Evolutionary conservation across 2,113 vertebrate species (phyloP).

Genomic region (Tricholaema leucomelas): DNA sequence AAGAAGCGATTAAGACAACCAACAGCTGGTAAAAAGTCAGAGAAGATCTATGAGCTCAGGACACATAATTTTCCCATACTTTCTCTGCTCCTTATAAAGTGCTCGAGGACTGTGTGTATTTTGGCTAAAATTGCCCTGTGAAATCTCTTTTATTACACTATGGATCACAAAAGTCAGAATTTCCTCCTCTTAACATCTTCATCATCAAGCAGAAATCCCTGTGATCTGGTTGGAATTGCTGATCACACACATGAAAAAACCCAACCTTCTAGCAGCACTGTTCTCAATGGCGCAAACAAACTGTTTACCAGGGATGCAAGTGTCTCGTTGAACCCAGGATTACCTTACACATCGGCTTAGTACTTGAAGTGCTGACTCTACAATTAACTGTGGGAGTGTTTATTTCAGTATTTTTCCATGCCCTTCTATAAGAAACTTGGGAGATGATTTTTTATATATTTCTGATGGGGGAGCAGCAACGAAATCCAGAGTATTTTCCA

Average conservation of each 20-base stretch:
- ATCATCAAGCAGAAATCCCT: neutral
- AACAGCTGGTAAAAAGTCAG: neutral
- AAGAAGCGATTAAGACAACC: neutral
- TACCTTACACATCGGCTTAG: neutral
- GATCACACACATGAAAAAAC: neutral
- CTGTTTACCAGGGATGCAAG: neutral
- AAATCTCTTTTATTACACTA: neutral
- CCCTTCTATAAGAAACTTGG: neutral
- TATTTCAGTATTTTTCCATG: neutral
- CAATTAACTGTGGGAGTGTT: neutral
- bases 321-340: neutral
- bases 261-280: neutral
- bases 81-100: neutral
- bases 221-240: neutral
- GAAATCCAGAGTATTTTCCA: neutral
- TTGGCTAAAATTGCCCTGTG: neutral
- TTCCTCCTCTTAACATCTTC: neutral
- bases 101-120: neutral
- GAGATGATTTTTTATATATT: neutral
- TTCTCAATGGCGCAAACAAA: neutral
- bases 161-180: neutral
- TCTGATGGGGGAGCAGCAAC: neutral
- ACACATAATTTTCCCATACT: neutral
- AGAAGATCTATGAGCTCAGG: neutral
- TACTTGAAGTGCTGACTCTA: neutral